phyloP scores from a whole-genome alignment of 2,797 vertebrate species.

The Clarias platycephalus region DNA sequence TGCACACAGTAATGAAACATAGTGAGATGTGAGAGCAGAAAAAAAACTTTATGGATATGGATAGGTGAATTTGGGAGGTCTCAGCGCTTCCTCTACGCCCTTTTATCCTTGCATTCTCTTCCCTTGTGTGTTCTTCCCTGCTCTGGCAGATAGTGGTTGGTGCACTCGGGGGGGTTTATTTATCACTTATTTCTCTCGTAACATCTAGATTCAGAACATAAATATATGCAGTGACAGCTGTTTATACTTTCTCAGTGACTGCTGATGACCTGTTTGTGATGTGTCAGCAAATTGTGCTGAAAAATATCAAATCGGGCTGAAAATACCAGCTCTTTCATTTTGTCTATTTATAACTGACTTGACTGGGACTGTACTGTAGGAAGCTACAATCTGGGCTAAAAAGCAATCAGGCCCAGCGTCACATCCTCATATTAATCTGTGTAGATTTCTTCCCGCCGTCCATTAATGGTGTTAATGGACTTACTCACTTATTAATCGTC shows the following conservation, averaged over 20 bases:
- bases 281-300: conserved; percentile 1
- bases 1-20: conserved; percentile 37
- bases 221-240: conserved; percentile 7
- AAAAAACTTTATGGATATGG: conserved; percentile 16
- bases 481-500: neutral
- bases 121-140: neutral
- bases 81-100: neutral
- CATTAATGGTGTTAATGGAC: neutral
- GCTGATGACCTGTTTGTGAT: conserved; percentile 8
- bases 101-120: conserved; percentile 8
- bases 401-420: neutral
- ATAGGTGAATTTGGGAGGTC: conserved; percentile 1
- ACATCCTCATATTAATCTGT: neutral
- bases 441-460: neutral
- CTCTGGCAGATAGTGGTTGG: neutral
- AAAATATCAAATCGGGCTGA: neutral
- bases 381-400: neutral
- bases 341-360: neutral
- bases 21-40: conserved; percentile 20
- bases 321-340: neutral
- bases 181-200: neutral
- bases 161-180: neutral
- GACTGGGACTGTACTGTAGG: neutral
- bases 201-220: neutral
- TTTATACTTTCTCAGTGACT: conserved; percentile 4